Base-by-base conservation (phyloP, 2,888 invertebrate genomes). In the Dynastes hyllus region DNA sequence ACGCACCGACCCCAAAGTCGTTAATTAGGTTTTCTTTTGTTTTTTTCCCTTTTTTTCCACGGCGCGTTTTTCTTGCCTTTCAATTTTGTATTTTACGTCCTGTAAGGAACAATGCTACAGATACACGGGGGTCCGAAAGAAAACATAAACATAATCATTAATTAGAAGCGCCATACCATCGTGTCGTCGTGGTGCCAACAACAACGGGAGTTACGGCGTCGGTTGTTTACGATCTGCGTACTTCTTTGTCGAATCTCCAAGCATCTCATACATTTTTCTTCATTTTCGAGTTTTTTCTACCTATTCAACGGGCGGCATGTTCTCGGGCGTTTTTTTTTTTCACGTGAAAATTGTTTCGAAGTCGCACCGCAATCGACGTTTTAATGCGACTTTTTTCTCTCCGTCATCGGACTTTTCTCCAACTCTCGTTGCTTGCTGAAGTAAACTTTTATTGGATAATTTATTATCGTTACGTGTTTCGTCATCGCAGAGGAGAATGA, bases 71-170 rank as follows among this genome's bases (percentile, higher is more conserved):
- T 37, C 73, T 32, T 73, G 16, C 16, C n/a, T 22, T n/a, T 16
- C 69, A 29, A 69, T 69, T 27, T 73, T 37, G 55, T 73, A 73
- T 73, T 73, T 73, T 58, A 73, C 40, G n/a, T 16, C 22, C 9
- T 13, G 51, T n/a, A 45, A 45, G 22, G 58, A 73, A 58, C 73
- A 73, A 73, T 73, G 40, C 58, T 58, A 73, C 58, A 40, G 58
- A 73, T 73, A 58, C 58, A 16, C 22, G 22, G 22, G 8, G 55
- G 73, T 40, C 55, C 22, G 55, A 58, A 73, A 73, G 73, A 73
- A 73, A 73, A 73, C 73, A 58, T 73, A 73, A 73, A 73, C 73
- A 73, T 73, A 58, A 73, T 73, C 73, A 73, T 73, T 73, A 73
- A 73, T 73, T 73, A 73, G 58, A 58, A 58, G 32, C 58, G 27